Base-by-base conservation (phyloP, 2,797 vertebrate species). In the Rhynchotus rufescens region DNA sequence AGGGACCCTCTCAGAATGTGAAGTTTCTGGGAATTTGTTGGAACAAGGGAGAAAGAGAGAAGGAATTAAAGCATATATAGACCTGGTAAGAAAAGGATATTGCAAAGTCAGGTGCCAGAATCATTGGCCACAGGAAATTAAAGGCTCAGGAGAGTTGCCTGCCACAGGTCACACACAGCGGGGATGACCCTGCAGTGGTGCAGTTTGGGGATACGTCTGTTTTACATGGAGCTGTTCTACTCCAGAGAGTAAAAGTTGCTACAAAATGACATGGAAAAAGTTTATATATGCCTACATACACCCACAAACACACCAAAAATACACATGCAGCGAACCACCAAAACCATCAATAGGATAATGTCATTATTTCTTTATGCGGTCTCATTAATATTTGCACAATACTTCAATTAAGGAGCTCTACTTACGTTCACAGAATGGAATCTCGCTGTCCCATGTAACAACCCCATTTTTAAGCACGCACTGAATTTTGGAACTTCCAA, bases 341-440 rank as follows among this genome's bases (percentile, higher is more conserved):
- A 84, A 84, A 71, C 17, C 25, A 56, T 73, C 69, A 21, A 45
- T 61, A 68, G 61, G 51, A 73, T 36, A n/a, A 57, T 0, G 0
- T 1, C 2, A 7, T 11, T 8, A 25, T 36, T 25, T 5, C 71
- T 47, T 40, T 14, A 40, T 3, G 25, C 45, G 13, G 9, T 44
- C 36, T 44, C 67, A 30, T 25, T 2, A 8, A 10, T 42, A 8
- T 4, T 9, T 4, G 10, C 23, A n/a, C 15, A 4, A 38, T 1
- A 15, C 22, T 47, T 38, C 38, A 57, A 0, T 23, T 15, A 12
- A 45, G 62, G 62, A 56, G 4, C 45, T 44, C 28, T 30, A 67
- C 90, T 95, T 56, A 96, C 95, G 4, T 23, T 95, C 19, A 10
- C 95, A 96, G 44, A 10, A 15, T 67, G 95, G 95, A 66, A 89